Evolutionary conservation across 2,888 invertebrate species (phyloP).

Genomic region (Rhimphoctona megacephalus): DNA sequence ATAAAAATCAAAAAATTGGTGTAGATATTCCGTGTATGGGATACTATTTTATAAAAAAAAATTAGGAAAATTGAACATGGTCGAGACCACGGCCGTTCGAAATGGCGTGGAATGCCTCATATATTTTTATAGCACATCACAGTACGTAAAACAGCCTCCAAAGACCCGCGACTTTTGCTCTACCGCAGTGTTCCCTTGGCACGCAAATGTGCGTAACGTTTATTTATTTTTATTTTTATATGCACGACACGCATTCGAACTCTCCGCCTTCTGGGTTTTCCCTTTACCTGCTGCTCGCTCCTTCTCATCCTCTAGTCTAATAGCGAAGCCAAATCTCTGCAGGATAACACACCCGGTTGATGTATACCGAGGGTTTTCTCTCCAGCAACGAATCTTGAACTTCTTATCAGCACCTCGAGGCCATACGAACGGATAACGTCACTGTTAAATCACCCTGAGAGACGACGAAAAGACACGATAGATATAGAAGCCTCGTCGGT

Average conservation of each 20-base stretch:
- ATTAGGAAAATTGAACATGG: no score
- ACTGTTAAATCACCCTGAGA: slow-evolving; percentile 19
- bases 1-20: no score
- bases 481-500: not conserved
- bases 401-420: slow-evolving; percentile 35
- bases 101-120: no score
- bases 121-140: not conserved
- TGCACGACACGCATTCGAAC: slow-evolving; percentile 15
- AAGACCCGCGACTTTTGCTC: not conserved
- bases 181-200: not conserved
- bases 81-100: no score
- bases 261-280: not conserved
- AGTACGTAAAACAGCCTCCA: slow-evolving; percentile 1
- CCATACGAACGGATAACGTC: slow-evolving; percentile 35
- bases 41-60: no score
- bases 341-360: slow-evolving; percentile 1
- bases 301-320: not conserved
- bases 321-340: not conserved
- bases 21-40: no score
- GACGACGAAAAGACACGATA: not conserved
- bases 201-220: not conserved
- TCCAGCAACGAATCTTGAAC: slow-evolving; percentile 7
- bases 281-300: not conserved
- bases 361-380: not conserved
- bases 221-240: slow-evolving; percentile 7